These are phyloP conservation scores for Phataginus tetradactyla DNA, from an alignment of 2,797 vertebrate species.

Conservation along the genomic window DNA sequence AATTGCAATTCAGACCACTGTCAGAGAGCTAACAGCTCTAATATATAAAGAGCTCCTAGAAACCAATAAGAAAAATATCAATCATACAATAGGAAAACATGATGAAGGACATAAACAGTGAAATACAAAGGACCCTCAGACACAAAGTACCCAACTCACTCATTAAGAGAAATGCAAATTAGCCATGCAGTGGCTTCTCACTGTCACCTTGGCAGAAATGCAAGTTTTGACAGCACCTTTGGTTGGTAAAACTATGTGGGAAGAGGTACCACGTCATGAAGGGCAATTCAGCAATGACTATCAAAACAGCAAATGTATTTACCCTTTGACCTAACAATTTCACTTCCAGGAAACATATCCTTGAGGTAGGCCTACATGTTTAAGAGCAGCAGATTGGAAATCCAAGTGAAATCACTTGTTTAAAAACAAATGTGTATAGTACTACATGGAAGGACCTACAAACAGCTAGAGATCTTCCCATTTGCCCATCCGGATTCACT, in stretches of 20 bases:
- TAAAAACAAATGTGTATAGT: background rate
- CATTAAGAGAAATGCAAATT: background rate
- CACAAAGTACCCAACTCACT: background rate
- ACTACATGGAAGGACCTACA: background rate
- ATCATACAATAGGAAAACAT: background rate
- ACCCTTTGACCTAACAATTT: background rate
- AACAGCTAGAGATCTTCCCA: background rate
- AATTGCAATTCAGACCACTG: background rate
- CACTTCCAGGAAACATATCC: background rate
- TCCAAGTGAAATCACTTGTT: background rate
- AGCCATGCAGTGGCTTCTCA: background rate
- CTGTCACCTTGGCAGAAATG: background rate
- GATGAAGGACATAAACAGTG: background rate
- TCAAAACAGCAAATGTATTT: background rate
- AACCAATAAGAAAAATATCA: conserved; percentile 44
- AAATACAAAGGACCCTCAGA: background rate
- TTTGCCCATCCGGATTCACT: background rate
- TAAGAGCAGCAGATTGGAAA: background rate
- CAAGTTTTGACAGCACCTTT: background rate
- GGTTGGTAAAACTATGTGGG: background rate
- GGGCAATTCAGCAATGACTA: background rate
- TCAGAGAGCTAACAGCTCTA: background rate
- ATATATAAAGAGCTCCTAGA: conserved; percentile 25
- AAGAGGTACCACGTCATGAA: background rate
- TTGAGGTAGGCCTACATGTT: background rate